These are phyloP conservation scores for Polypterus bichir DNA, from an alignment of 2,113 vertebrate genomes.

Conservation along the genomic window DNA sequence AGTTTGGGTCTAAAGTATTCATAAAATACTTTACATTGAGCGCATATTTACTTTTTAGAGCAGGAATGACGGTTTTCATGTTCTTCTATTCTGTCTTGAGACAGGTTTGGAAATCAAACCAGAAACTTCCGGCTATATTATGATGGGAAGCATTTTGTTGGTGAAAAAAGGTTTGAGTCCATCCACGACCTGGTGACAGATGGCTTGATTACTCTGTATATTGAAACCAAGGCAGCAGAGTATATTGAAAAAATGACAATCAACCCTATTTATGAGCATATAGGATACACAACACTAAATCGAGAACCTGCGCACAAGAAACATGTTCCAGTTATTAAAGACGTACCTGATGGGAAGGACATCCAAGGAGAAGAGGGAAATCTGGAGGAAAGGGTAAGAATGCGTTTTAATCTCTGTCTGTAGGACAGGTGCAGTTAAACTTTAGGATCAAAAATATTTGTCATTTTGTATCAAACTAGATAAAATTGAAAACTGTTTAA, in stretches of 20 bases:
- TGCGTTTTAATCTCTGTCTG: conserved; percentile 34
- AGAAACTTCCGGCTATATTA: conserved; percentile 77
- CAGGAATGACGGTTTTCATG: too few species aligned
- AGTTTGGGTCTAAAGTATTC: conserved; percentile 27
- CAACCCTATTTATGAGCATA: conserved; percentile 79
- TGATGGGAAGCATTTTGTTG: conserved; percentile 75
- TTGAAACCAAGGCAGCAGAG: conserved; percentile 76
- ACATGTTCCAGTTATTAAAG: conserved; percentile 63
- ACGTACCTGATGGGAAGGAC: conserved; percentile 63
- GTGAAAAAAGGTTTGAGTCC: conserved; percentile 76
- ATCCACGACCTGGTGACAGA: conserved; percentile 77
- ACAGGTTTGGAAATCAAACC: conserved; percentile 77
- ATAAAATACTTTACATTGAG: conserved; percentile 16
- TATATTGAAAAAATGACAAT: conserved; percentile 80
- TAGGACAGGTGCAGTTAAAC: conserved; percentile 7
- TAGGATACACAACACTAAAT: conserved; percentile 87
- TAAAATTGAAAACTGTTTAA: too few species aligned
- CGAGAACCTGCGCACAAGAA: conserved; percentile 85
- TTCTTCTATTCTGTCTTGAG: conserved; percentile 37
- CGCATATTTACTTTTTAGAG: conserved; percentile 30
- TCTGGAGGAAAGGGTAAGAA: conserved; percentile 84
- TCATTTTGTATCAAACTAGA: too few species aligned
- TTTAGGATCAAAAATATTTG: too few species aligned
- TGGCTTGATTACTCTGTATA: conserved; percentile 77
- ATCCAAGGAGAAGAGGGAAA: conserved; percentile 61